These are phyloP conservation scores for Hydropsyche tenuis DNA, from an alignment of 1,140 invertebrate species.

Conservation along the genomic window DNA sequence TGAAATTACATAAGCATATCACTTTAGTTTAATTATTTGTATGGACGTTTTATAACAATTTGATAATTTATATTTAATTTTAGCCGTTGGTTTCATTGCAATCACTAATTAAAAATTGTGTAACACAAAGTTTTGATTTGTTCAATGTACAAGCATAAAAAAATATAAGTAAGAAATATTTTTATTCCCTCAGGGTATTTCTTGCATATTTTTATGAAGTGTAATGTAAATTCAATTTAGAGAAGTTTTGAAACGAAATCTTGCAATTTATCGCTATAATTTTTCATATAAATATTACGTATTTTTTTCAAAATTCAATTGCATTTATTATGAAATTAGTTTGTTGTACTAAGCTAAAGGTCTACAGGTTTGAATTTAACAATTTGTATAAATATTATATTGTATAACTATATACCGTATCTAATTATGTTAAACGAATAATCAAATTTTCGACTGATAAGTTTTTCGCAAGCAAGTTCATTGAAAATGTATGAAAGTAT, in stretches of 20 bases:
- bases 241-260: too few relatives aligned
- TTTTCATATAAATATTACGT: constrained; percentile 10
- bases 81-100: too few relatives aligned
- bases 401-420: background rate
- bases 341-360: constrained; percentile 16
- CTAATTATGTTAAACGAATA: constrained; percentile 18
- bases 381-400: constrained; percentile 24
- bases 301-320: constrained; percentile 19
- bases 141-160: too few relatives aligned
- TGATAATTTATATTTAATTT: constrained; percentile 6
- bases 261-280: too few relatives aligned
- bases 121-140: too few relatives aligned
- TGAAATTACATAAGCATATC: constrained; percentile 18
- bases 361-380: constrained; percentile 19
- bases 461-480: background rate
- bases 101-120: too few relatives aligned
- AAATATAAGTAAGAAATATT: too few relatives aligned
- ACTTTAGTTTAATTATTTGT: constrained; percentile 24
- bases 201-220: too few relatives aligned
- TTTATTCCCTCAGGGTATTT: too few relatives aligned
- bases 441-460: background rate
- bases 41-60: constrained; percentile 27
- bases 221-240: too few relatives aligned
- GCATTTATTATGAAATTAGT: background rate
- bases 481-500: background rate